Percentiles rank a stretch among this genome's conserved stretches.
These are phyloP conservation scores for Hoplostethus atlanticus DNA, from an alignment of 2,797 vertebrate genomes.

Conservation along the genomic window DNA sequence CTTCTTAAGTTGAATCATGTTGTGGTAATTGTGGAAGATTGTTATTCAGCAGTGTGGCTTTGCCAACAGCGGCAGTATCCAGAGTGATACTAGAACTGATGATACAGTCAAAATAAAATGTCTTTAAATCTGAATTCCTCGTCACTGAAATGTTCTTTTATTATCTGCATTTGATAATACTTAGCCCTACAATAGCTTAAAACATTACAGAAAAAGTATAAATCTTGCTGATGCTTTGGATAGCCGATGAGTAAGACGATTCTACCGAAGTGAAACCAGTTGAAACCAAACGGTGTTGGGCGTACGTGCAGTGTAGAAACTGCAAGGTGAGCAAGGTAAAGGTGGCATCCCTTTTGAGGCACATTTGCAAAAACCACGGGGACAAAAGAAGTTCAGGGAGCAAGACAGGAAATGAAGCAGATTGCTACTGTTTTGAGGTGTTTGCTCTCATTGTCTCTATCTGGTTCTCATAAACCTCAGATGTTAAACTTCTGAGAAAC, in stretches of 20 bases:
- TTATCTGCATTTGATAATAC: too few relatives aligned
- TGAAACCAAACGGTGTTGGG: constrained; percentile 8
- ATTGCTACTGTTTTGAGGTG: constrained; percentile 47
- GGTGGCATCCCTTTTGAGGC: constrained; percentile 52
- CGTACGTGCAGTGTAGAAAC: constrained; percentile 46
- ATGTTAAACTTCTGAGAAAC: background rate
- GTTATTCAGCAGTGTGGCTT: background rate
- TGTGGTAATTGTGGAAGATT: too few relatives aligned
- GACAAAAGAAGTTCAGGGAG: constrained; percentile 5
- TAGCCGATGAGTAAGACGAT: constrained; percentile 19
- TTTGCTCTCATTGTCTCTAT: constrained; percentile 17
- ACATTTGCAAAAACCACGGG: constrained; percentile 41
- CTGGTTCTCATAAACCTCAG: background rate
- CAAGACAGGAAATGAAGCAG: constrained; percentile 68
- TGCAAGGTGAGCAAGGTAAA: constrained; percentile 68
- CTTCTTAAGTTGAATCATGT: too few relatives aligned
- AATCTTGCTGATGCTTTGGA: constrained; percentile 1
- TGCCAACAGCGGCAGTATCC: background rate
- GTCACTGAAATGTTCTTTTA: too few relatives aligned
- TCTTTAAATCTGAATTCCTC: too few relatives aligned
- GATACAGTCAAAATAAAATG: too few relatives aligned
- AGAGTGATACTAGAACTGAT: background rate
- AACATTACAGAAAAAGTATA: constrained; percentile 18
- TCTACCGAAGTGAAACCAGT: constrained; percentile 45
- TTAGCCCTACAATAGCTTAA: too few relatives aligned